Evolutionary conservation across 2,888 invertebrate genomes (phyloP).

Genomic region (Phoronis australis): DNA sequence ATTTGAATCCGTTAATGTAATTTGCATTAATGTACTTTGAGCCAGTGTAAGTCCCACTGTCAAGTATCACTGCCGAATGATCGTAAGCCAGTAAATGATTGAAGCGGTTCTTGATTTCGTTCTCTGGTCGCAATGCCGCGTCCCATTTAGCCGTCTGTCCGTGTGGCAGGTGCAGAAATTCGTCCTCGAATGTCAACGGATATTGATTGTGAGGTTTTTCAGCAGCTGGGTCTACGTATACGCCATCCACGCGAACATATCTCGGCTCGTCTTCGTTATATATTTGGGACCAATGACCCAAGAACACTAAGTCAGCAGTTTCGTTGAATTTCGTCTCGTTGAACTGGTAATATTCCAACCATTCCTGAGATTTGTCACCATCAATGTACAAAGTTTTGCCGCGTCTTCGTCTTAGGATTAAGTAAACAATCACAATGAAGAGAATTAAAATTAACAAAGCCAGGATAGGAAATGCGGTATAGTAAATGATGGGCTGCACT

Average conservation of each 20-base stretch:
- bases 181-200: no score
- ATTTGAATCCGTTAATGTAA: constrained; percentile 49
- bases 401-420: no score
- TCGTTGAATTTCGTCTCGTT: no score
- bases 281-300: no score
- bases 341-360: no score
- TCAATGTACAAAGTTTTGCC: no score
- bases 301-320: no score
- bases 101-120: constrained; percentile 39
- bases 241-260: no score
- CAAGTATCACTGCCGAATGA: constrained; percentile 37
- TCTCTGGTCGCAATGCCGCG: constrained; percentile 25
- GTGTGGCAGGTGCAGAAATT: constrained; percentile 40
- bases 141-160: constrained; percentile 23
- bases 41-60: constrained; percentile 20
- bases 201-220: no score
- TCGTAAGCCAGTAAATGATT: constrained; percentile 48
- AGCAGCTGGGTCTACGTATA: no score
- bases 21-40: constrained; percentile 46
- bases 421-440: constrained; percentile 15
- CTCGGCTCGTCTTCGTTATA: no score
- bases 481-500: background rate
- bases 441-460: constrained; percentile 27
- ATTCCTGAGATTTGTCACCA: no score
- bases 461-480: constrained; percentile 20